Evolutionary conservation across 2,888 invertebrate species (phyloP), one percentile per base, ranked within the genome.

Genomic region (Orthosia cruda): DNA sequence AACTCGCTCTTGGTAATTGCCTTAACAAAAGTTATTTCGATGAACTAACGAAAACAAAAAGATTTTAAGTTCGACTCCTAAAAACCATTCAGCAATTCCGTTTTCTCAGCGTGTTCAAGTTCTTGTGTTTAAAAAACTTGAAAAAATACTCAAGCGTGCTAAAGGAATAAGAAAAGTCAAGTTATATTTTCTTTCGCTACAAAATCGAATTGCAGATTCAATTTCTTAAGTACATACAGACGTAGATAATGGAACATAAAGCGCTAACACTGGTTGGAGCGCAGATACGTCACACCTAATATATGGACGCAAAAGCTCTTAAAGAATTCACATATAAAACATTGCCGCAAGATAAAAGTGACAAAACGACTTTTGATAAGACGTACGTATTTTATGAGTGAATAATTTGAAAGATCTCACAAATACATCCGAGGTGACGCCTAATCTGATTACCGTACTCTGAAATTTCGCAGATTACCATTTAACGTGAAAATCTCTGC

Each of bases 371-470:
- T 90, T 90, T 89, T 89, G 89, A 89, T 88, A 87, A 89, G 87
- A 86, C 87, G 87, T 87, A 79, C 76, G 75, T 89, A 90, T 90
- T 90, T 89, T 90, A 88, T 87, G 89, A 88, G 87, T 89, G 89
- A 90, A 90, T 91, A 90, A 91, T 90, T 91, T 88, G 78, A 86
- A 89, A 88, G 89, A 90, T 84, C 88, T 86, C 86, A 71, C 91
- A 89, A 92, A 92, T 90, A 92, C 90, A 92, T 91, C 91, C 87
- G 89, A 90, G 90, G 89, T 91, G 90, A 87, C 90, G 89, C 89
- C 83, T 92, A 93, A 93, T 93, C 92, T 91, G 91, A 92, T 94
- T 93, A 93, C 88, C 91, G 89, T 91, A 90, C 90, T 92, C 90
- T 86, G 84, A 90, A 92, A 89, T 90, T 92, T 92, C 89, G 86